Evolutionary conservation across 2,797 vertebrate genomes (phyloP).

Genomic region (Ctenochaetus hawaiiensis): DNA sequence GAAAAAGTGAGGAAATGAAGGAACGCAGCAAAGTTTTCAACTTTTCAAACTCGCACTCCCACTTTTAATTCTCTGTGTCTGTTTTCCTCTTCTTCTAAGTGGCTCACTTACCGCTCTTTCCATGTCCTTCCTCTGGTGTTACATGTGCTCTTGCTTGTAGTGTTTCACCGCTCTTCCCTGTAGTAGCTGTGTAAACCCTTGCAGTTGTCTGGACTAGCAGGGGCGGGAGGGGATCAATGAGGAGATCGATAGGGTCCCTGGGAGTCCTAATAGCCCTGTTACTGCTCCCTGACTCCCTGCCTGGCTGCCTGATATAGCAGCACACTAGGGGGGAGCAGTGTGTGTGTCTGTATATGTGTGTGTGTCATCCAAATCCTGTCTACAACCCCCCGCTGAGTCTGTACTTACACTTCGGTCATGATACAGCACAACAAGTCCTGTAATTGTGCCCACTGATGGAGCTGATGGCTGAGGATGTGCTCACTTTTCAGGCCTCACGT

Average conservation of each 20-base stretch:
- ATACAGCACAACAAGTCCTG: slow-evolving; percentile 68
- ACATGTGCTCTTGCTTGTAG: slow-evolving; percentile 56
- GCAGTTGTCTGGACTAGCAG: slow-evolving; percentile 69
- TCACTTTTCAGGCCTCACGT: slow-evolving; percentile 30
- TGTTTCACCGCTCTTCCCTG: slow-evolving; percentile 63
- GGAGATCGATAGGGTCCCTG: slow-evolving; percentile 82
- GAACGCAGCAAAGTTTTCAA: background rate
- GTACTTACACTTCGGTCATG: slow-evolving; percentile 65
- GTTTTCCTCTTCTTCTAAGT: slow-evolving; percentile 29
- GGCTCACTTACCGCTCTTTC: slow-evolving; percentile 31
- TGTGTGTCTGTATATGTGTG: slow-evolving; percentile 26
- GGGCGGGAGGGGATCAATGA: slow-evolving; percentile 82
- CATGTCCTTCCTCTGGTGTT: slow-evolving; percentile 31
- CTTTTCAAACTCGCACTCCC: slow-evolving; percentile 28
- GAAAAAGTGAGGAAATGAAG: background rate
- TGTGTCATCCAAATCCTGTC: slow-evolving; percentile 52
- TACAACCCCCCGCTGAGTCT: slow-evolving; percentile 63
- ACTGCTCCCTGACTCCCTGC: slow-evolving; percentile 80
- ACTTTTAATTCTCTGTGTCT: slow-evolving; percentile 3
- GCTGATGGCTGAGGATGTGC: slow-evolving; percentile 40
- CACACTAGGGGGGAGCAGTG: slow-evolving; percentile 24
- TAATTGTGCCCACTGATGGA: slow-evolving; percentile 56
- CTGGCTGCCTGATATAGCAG: slow-evolving; percentile 74
- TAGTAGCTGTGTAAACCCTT: slow-evolving; percentile 68
- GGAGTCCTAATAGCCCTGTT: slow-evolving; percentile 83